Evolutionary conservation across 2,797 vertebrate genomes (phyloP), one percentile per base, ranked within the genome.

Genomic region (Hypotaenidia philippensis): DNA sequence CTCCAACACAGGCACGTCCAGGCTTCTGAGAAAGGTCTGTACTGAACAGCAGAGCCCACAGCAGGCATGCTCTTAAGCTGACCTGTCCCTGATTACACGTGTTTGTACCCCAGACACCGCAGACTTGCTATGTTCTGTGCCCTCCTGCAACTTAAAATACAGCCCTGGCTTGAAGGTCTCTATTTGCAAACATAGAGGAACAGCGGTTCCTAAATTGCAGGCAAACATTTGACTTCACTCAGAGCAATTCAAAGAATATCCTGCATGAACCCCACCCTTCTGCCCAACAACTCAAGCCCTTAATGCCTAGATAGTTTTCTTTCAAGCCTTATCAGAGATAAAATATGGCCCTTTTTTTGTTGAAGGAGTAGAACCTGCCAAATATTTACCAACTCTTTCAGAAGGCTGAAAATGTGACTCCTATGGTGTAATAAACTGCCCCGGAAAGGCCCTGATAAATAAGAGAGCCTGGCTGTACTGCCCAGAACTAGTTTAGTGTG

Each of bases 351-450:
- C 3, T 71, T 96, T 93, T 77, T 71, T 79, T 80, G 47, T 44
- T 59, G 56, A 92, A 94, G 83, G 70, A 95, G 81, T 44, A 90
- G 95, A 90, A 95, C 84, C 81, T 79, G 90, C 95, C 97, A 98
- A 97, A 97, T 97, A 98, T 97, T 98, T 97, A 97, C 97, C 92
- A 90, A 77, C 77, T 89, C 38, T 88, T 53, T 79, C 79, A 97
- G 94, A 96, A 91, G 91, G 93, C 82, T 76, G 74, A 69, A 90
- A 83, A 97, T 93, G 90, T 96, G 71, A 93, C 89, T 92, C 93
- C 41, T 83, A 49, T 63, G 70, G 82, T 63, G 68, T 80, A 94
- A 92, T 94, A 94, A 93, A 96, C 95, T 94, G 95, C 57, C 55
- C 90, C 52, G 3, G 88, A 87, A 90, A 69, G 90, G 65, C 34